These are phyloP conservation scores for Heloderma charlesbogerti DNA, from an alignment of 2,113 vertebrate species.

Conservation along the genomic window DNA sequence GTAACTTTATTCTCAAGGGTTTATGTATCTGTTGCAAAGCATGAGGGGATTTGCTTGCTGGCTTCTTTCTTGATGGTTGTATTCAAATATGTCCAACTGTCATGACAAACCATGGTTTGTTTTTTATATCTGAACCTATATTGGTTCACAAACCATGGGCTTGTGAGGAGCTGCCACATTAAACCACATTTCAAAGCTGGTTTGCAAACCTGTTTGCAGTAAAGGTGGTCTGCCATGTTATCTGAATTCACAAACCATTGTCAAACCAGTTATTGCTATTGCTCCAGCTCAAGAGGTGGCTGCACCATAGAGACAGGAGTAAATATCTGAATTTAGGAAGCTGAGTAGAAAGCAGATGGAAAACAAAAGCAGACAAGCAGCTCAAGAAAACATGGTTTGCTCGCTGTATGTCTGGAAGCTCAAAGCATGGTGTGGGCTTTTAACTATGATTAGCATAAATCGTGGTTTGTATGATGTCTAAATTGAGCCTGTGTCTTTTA, in stretches of 20 bases:
- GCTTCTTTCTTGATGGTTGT: background rate
- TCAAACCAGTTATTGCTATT: background rate
- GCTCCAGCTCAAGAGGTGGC: background rate
- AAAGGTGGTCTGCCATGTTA: background rate
- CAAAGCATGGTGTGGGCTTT: background rate
- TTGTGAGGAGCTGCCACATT: background rate
- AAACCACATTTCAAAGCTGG: background rate
- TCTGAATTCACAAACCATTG: background rate
- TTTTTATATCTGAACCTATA: background rate
- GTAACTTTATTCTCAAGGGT: background rate
- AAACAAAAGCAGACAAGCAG: background rate
- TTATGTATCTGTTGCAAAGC: background rate
- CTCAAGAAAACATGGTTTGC: background rate
- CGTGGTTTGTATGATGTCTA: background rate
- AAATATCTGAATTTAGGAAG: background rate
- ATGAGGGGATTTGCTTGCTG: background rate
- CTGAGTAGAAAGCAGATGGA: background rate
- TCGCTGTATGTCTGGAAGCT: no score
- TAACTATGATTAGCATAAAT: background rate
- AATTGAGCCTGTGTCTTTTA: background rate
- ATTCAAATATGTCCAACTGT: background rate
- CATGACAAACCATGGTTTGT: background rate
- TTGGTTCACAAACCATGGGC: background rate
- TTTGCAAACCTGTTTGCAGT: background rate
- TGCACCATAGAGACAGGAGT: background rate